Evolutionary conservation across 2,888 invertebrate species (phyloP).

Genomic region (Abrostola triplasia): DNA sequence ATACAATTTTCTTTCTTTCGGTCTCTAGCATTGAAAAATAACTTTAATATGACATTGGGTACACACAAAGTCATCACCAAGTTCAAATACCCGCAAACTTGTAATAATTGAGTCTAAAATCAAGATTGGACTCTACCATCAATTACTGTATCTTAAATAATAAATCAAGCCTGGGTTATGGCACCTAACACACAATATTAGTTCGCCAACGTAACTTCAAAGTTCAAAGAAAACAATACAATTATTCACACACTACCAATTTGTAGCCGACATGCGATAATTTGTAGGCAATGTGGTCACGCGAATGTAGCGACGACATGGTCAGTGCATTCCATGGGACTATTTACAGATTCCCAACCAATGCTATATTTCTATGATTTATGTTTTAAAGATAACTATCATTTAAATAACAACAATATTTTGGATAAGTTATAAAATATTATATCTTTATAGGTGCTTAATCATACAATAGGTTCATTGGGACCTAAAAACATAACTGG

Average conservation of each 20-base stretch:
- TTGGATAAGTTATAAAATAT: too few relatives aligned
- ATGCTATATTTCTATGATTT: not conserved
- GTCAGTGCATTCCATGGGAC: slow-evolving; percentile 3
- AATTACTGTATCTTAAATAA: too few relatives aligned
- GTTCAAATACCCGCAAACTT: too few relatives aligned
- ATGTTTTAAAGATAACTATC: too few relatives aligned
- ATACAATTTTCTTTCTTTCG: too few relatives aligned
- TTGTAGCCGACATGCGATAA: slow-evolving; percentile 36
- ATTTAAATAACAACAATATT: too few relatives aligned
- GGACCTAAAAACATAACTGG: too few relatives aligned
- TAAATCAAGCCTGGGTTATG: not conserved
- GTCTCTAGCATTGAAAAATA: too few relatives aligned
- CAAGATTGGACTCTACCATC: not conserved
- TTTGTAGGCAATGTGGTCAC: slow-evolving; percentile 25
- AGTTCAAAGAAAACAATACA: slow-evolving; percentile 38
- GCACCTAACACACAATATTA: slow-evolving; percentile 30
- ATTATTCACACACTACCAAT: slow-evolving; percentile 36
- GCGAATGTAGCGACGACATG: slow-evolving; percentile 20
- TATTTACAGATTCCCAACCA: slow-evolving; percentile 1
- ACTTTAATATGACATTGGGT: too few relatives aligned
- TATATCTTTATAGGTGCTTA: too few relatives aligned
- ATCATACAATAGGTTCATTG: too few relatives aligned
- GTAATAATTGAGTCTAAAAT: slow-evolving; percentile 5
- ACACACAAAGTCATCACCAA: too few relatives aligned
- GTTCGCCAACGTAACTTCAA: slow-evolving; percentile 26